Conservation (phyloP, 2,113 vertebrate species). For the Stegastes partitus region DNA sequence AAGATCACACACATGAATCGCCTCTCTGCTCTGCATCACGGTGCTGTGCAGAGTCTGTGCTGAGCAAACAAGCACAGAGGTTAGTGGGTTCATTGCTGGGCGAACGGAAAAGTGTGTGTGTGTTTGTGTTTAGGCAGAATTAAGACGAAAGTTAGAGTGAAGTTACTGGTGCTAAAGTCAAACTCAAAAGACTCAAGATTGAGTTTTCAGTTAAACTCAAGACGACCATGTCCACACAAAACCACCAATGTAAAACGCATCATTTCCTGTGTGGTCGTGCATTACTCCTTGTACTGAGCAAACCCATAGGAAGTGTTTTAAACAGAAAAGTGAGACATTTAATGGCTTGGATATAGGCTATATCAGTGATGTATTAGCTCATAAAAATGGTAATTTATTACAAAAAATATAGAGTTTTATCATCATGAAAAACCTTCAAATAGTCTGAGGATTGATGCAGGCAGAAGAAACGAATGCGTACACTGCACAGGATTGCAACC, state of each 20-base stretch:
- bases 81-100: slow-evolving; percentile 6
- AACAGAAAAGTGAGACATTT: neutral
- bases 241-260: too few species aligned
- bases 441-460: too few species aligned
- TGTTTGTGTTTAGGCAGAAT: neutral
- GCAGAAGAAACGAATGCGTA: neutral
- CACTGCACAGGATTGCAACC: neutral
- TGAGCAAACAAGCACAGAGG: neutral
- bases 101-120: neutral
- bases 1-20: slow-evolving; percentile 1
- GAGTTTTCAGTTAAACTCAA: too few species aligned
- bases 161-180: too few species aligned
- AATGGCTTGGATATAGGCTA: neutral
- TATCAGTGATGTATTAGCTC: neutral
- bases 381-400: too few species aligned
- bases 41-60: neutral
- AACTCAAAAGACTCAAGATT: too few species aligned
- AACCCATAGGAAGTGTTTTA: too few species aligned
- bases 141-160: neutral
- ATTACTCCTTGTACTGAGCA: neutral
- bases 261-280: neutral
- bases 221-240: too few species aligned
- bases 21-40: neutral
- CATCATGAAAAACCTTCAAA: neutral
- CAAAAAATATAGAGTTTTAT: neutral